A percentile compares a stretch with the other conserved stretches of the same genome.
Conservation (phyloP, 1,140 invertebrate species). For the Mylabris phalerata region DNA sequence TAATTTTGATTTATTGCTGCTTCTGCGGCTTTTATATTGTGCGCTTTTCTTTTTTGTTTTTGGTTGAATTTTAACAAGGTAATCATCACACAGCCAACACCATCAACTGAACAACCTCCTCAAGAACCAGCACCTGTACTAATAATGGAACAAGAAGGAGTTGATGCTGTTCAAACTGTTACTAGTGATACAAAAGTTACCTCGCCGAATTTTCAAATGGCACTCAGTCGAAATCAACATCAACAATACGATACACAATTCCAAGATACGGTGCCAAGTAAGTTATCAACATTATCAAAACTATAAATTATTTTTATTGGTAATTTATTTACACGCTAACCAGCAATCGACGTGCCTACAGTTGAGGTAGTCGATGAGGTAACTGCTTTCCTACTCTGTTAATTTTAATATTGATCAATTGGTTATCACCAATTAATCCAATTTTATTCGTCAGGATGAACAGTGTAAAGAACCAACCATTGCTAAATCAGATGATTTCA, state of each 20-base stretch:
- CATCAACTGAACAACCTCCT: constrained; percentile 43
- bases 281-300: constrained; percentile 12
- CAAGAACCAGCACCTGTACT: constrained; percentile 36
- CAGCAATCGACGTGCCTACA: constrained; percentile 39
- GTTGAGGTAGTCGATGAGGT: constrained; percentile 40
- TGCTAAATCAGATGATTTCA: constrained; percentile 35
- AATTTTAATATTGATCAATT: neutral
- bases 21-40: no score
- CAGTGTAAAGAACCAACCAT: neutral
- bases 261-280: constrained; percentile 31
- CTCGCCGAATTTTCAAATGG: constrained; percentile 57
- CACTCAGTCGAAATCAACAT: constrained; percentile 63
- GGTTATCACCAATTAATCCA: neutral
- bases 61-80: constrained; percentile 32
- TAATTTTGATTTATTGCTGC: constrained; percentile 26
- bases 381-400: constrained; percentile 1
- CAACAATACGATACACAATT: constrained; percentile 71
- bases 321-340: no score
- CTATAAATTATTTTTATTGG: neutral
- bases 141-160: constrained; percentile 24
- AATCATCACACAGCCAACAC: constrained; percentile 54
- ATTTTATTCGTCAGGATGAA: constrained; percentile 5
- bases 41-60: no score
- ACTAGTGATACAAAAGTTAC: constrained; percentile 25
- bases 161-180: constrained; percentile 14